Evolutionary conservation across 2,113 vertebrate genomes (phyloP).

Genomic region (Mustela nigripes): DNA sequence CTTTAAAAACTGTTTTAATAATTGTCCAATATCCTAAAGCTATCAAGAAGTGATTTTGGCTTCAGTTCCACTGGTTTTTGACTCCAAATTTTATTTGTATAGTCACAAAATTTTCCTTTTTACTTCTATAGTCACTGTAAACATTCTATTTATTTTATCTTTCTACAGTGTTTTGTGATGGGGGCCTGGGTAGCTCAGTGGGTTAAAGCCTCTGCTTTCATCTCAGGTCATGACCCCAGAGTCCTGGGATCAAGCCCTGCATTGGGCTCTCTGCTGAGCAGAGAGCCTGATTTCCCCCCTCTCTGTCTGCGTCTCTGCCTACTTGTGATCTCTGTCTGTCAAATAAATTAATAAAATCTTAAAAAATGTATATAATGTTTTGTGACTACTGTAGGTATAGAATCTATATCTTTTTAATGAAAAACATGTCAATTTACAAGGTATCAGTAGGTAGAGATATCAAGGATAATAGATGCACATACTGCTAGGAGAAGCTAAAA

Average conservation of each 20-base stretch:
- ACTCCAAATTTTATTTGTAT: not conserved
- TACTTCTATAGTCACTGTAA: not conserved
- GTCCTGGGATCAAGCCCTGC: no score
- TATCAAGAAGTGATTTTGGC: not conserved
- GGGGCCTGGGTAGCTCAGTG: no score
- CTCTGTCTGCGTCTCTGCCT: no score
- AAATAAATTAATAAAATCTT: no score
- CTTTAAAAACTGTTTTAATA: not conserved
- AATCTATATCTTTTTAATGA: not conserved
- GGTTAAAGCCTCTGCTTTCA: no score
- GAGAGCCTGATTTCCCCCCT: no score
- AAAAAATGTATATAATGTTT: not conserved
- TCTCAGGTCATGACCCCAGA: no score
- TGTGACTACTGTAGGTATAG: not conserved
- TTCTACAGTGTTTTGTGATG: not conserved
- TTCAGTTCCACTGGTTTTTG: not conserved
- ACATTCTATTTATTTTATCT: not conserved
- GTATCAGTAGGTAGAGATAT: not conserved
- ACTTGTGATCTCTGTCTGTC: no score
- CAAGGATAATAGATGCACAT: conserved; percentile 34
- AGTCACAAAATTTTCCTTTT: not conserved
- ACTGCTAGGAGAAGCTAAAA: not conserved
- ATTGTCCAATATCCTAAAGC: not conserved
- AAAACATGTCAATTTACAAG: not conserved
- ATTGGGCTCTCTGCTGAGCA: no score